Percentiles rank a stretch among this genome's conserved stretches.
These are phyloP conservation scores for Chirona hameri DNA, from an alignment of 2,888 invertebrate genomes.

Conservation along the genomic window DNA sequence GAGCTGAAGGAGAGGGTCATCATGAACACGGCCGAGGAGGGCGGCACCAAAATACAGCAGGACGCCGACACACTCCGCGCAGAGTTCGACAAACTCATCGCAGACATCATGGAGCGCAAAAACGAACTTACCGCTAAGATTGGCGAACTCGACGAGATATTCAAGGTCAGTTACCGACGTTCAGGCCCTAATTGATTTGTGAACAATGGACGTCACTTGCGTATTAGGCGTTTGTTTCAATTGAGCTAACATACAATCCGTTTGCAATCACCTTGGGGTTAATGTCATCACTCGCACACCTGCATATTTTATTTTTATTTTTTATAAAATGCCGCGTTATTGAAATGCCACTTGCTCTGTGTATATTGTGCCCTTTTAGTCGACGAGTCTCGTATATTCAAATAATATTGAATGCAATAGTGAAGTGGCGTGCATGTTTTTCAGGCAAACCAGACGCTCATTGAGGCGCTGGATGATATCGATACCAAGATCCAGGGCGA, in stretches of 20 bases:
- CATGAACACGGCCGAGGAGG: conserved; percentile 84
- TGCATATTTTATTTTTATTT: no score
- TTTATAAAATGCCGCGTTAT: no score
- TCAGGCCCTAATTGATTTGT: no score
- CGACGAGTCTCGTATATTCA: no score
- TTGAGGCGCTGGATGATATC: conserved; percentile 84
- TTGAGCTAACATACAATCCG: no score
- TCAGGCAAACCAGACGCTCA: conserved; percentile 56
- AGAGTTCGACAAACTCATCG: conserved; percentile 82
- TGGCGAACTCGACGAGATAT: conserved; percentile 32
- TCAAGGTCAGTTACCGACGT: background rate
- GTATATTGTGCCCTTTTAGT: no score
- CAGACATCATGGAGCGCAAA: conserved; percentile 56
- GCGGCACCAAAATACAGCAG: conserved; percentile 83
- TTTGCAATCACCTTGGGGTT: no score
- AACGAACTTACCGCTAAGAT: conserved; percentile 31
- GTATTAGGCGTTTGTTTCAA: no score
- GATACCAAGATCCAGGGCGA: conserved; percentile 72
- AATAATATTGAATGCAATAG: no score
- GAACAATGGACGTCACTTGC: no score
- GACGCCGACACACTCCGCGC: conserved; percentile 82
- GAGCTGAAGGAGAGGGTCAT: conserved; percentile 90
- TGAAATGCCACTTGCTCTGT: no score
- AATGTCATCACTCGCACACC: no score
- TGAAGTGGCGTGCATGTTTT: background rate